Percentiles rank a stretch among this genome's conserved stretches.
These are phyloP conservation scores for Rhincodon typus DNA, from an alignment of 2,797 vertebrate species.

Conservation along the genomic window DNA sequence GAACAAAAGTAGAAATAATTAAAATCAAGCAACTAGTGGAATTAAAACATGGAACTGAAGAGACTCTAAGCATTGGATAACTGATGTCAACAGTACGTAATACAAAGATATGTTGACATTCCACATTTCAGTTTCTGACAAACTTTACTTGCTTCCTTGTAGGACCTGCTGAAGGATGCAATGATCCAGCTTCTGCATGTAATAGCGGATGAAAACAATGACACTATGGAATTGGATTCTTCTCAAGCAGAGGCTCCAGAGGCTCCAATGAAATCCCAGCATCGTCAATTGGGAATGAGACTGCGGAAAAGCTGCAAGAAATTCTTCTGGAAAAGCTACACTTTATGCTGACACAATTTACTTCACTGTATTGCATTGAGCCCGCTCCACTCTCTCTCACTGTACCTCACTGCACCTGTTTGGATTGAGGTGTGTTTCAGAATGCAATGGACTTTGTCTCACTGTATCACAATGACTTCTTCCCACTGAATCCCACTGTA, in stretches of 20 bases:
- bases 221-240: neutral
- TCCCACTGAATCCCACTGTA: neutral
- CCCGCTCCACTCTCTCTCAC: neutral
- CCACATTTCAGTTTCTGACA: neutral
- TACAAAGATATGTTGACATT: neutral
- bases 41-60: neutral
- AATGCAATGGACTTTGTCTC: neutral
- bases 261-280: neutral
- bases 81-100: neutral
- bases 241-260: neutral
- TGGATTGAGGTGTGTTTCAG: no score
- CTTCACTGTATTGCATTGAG: neutral
- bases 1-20: neutral
- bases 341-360: neutral
- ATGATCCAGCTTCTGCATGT: neutral
- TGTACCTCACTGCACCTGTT: no score
- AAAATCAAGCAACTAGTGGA: no score
- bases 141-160: neutral
- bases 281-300: neutral
- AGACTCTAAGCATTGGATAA: neutral
- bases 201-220: neutral
- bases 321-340: constrained; percentile 32
- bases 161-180: constrained; percentile 6
- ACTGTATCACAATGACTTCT: neutral
- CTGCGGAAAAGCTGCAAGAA: constrained; percentile 25